A percentile compares a stretch with the other conserved stretches of the same genome.
These are phyloP conservation scores for Plecturocebus donacophilus DNA, from an alignment of 2,113 vertebrate genomes.

Conservation along the genomic window DNA sequence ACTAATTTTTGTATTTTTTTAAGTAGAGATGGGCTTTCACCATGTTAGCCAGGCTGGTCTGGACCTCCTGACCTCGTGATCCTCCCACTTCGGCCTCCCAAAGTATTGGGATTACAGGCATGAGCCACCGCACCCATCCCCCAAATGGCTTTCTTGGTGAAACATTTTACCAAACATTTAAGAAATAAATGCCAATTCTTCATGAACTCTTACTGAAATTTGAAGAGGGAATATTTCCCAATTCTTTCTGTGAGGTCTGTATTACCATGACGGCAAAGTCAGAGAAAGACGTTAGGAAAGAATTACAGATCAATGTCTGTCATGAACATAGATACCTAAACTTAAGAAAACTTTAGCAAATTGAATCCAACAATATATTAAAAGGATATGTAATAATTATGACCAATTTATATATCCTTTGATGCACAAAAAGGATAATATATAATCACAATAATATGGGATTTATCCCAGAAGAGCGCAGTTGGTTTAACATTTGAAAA, in stretches of 20 bases:
- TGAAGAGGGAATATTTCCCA: background rate
- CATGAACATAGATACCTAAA: background rate
- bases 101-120: background rate
- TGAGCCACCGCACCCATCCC: background rate
- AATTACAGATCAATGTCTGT: background rate
- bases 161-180: background rate
- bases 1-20: background rate
- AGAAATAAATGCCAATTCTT: constrained; percentile 9
- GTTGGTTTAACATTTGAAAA: background rate
- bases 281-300: background rate
- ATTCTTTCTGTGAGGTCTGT: background rate
- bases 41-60: background rate
- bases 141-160: background rate
- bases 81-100: background rate
- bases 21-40: background rate
- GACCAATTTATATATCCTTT: background rate
- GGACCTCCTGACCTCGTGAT: background rate
- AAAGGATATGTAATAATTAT: background rate
- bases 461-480: background rate
- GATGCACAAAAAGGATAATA: background rate
- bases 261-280: background rate
- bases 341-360: background rate
- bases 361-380: background rate
- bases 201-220: background rate
- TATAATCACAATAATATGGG: background rate